These are phyloP conservation scores for Bombus sylvicola DNA, from an alignment of 1,140 invertebrate species.

Conservation along the genomic window DNA sequence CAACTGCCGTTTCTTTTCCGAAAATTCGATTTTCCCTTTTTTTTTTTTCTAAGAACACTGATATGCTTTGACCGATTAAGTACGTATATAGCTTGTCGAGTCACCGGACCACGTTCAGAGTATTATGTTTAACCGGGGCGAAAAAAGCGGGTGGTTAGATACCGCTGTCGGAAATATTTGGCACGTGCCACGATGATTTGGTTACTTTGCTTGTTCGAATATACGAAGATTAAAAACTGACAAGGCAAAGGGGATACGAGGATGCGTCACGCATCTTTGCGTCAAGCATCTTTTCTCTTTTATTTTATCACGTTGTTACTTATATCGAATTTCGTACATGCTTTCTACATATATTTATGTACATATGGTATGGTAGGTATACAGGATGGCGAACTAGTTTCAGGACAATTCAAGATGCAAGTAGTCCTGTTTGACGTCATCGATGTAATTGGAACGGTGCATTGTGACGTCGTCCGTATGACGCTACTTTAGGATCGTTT, in stretches of 20 bases:
- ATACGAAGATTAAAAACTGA: constrained; percentile 42
- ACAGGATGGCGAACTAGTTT: constrained; percentile 3
- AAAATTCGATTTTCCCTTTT: neutral
- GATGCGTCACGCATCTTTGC: neutral
- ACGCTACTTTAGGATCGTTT: neutral
- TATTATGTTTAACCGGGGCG: neutral
- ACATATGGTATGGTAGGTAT: neutral
- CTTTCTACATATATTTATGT: neutral
- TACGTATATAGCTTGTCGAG: too few species aligned
- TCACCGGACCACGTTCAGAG: neutral
- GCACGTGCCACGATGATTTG: constrained; percentile 58
- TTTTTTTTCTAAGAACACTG: neutral
- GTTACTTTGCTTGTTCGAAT: constrained; percentile 50
- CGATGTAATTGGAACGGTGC: too few species aligned
- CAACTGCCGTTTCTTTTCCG: neutral
- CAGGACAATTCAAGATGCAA: too few species aligned
- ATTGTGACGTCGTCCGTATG: neutral
- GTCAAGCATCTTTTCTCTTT: neutral
- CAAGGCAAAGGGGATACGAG: neutral
- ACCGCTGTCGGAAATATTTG: constrained; percentile 9
- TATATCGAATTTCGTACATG: too few species aligned
- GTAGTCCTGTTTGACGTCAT: neutral
- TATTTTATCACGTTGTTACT: neutral
- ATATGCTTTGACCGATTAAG: neutral
- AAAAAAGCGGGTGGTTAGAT: neutral